Evolutionary conservation across 2,888 invertebrate species (phyloP).

Genomic region (Drymonia ruficornis): DNA sequence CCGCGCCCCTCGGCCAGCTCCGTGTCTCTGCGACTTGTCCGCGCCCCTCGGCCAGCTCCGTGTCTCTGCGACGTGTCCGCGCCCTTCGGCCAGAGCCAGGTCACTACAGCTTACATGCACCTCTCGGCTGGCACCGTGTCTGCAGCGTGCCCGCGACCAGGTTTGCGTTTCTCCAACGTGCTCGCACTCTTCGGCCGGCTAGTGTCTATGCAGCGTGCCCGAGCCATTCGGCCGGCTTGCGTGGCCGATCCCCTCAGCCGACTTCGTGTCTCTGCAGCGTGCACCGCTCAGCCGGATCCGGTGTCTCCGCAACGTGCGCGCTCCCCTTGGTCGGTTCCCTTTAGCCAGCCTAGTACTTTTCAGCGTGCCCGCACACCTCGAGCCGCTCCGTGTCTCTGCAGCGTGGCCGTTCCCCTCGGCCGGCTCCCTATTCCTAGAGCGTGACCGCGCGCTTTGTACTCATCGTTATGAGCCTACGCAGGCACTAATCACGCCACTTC

Average conservation of each 20-base stretch:
- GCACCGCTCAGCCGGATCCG: not conserved
- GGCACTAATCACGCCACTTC: not conserved
- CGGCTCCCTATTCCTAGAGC: not conserved
- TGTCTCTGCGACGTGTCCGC: not conserved
- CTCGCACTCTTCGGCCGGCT: not conserved
- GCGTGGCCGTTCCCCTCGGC: not conserved
- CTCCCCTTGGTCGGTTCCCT: not conserved
- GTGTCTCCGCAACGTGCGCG: not conserved
- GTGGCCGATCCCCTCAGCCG: not conserved
- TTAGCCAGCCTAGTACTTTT: not conserved
- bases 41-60: not conserved
- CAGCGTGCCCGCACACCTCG: not conserved
- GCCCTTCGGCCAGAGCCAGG: not conserved
- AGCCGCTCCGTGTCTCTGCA: not conserved
- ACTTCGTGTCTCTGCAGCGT: not conserved
- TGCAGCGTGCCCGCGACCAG: not conserved
- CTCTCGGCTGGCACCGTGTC: not conserved
- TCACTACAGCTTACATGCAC: not conserved
- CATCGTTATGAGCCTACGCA: too few relatives aligned
- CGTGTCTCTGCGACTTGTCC: not conserved
- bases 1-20: constrained; percentile 1
- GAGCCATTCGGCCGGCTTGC: too few relatives aligned
- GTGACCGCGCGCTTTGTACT: too few relatives aligned
- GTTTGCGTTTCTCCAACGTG: constrained; percentile 1
- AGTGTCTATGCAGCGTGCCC: not conserved